phyloP scores from a whole-genome alignment of 2,888 invertebrate genomes.

The Protodeltote pygarga region DNA sequence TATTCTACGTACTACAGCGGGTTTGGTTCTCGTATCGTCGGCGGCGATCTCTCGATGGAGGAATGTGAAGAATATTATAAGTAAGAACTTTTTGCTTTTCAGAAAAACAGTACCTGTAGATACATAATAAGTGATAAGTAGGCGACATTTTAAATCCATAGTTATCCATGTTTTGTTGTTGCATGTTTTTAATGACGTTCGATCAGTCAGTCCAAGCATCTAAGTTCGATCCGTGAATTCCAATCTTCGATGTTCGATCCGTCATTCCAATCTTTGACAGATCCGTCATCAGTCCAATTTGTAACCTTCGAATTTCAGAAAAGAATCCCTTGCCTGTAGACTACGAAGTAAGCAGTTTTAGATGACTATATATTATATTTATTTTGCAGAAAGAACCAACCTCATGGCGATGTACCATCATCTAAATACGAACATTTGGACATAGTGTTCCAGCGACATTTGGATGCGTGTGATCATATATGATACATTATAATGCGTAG shows the following conservation, averaged over 20 bases:
- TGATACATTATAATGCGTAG: constrained; percentile 33
- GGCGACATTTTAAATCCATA: too few species aligned
- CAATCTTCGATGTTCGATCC: too few species aligned
- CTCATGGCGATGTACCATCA: constrained; percentile 54
- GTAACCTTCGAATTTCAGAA: too few species aligned
- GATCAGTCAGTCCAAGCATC: too few species aligned
- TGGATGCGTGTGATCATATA: constrained; percentile 75
- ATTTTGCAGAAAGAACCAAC: constrained; percentile 74
- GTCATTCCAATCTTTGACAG: too few species aligned
- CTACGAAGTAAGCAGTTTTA: too few species aligned
- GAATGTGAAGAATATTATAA: constrained; percentile 85
- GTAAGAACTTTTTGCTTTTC: constrained; percentile 50
- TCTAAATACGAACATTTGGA: constrained; percentile 70
- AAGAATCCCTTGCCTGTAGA: too few species aligned
- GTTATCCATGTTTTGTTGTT: too few species aligned
- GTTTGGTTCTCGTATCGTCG: constrained; percentile 86
- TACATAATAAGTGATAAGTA: too few species aligned
- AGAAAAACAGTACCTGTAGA: neutral
- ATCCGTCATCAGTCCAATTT: too few species aligned
- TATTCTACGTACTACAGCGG: constrained; percentile 87
- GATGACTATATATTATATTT: neutral
- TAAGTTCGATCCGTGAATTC: too few species aligned
- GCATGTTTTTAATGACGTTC: too few species aligned
- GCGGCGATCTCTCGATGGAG: constrained; percentile 85
- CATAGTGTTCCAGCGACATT: constrained; percentile 72